Evolutionary conservation across 2,113 vertebrate species (phyloP), one percentile per base, ranked within the genome.

Genomic region (Diphyllodes magnificus): DNA sequence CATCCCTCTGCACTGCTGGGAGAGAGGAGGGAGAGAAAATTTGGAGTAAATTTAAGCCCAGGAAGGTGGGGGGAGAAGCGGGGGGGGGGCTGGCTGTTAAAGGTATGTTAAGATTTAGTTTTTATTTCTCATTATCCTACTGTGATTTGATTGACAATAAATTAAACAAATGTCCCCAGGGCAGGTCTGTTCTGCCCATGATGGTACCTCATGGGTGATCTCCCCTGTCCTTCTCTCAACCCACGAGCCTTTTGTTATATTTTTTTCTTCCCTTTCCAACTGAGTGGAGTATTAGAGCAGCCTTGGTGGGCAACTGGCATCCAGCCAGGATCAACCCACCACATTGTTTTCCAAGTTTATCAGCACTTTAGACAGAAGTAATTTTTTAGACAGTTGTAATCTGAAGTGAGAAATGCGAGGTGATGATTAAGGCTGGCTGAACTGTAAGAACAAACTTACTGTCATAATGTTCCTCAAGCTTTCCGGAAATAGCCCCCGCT

Each of bases 181-280:
- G n/a, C 0, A 0, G 10, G 20, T 51, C 25, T 69, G 33, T 33
- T 79, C 53, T 75, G 27, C n/a, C 42, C 5, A 2, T 37, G n/a
- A 17, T 20, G 23, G 49, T 37, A n/a, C 45, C 13, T 35, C 31
- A 3, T 51, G 54, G 33, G 19, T 47, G 37, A 79, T 79, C 19
- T 83, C 37, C 66, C 22, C 44, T 57, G 16, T 42, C 54, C 30
- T 47, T 53, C 70, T n/a, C 60, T 56, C 16, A 27, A 22, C 11
- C 10, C 37, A 33, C 0, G 0, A 73, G 30, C 30, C 33, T 68
- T 61, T 51, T 0, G 0, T 27, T 51, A 3, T 2, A 7, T 39
- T 47, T 61, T 73, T 61, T 16, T 33, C 37, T 51, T 54, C 33
- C 72, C 33, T 47, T 27, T 42, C 37, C 60, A 57, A 22, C n/a